phyloP scores from a whole-genome alignment of 2,797 vertebrate genomes.

The Atherinosoma microstoma region DNA sequence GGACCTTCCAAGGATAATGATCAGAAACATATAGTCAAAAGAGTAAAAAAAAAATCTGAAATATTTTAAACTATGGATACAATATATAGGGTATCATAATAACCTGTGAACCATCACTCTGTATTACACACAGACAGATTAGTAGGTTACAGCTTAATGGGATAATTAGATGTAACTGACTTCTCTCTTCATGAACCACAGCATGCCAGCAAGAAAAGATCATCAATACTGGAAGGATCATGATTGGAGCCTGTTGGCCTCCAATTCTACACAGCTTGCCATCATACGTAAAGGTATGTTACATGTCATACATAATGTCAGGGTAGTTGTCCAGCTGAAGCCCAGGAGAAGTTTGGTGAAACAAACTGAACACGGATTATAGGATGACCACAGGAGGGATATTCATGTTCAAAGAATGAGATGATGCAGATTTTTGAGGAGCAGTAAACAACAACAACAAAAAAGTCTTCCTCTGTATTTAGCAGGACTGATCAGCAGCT shows the following conservation, averaged over 20 bases:
- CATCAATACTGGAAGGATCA: no score
- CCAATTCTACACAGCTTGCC: no score
- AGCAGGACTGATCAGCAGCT: background rate
- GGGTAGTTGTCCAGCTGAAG: background rate
- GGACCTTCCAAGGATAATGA: background rate
- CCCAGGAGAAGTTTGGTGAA: background rate
- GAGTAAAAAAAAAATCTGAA: background rate
- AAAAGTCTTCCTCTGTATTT: background rate
- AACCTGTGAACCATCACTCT: background rate
- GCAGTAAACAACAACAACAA: no score
- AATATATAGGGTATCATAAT: background rate
- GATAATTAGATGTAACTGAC: background rate
- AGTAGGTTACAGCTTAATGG: background rate
- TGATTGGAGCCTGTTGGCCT: background rate
- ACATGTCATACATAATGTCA: background rate
- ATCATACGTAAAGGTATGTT: background rate
- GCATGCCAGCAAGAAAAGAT: conserved; percentile 7
- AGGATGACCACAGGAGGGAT: background rate
- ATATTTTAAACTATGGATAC: background rate
- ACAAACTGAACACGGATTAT: no score
- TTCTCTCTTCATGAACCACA: background rate
- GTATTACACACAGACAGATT: background rate
- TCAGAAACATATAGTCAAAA: background rate
- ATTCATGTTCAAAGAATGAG: background rate
- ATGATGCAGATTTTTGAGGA: background rate